These are phyloP conservation scores for Eubucco bourcierii DNA, from an alignment of 2,113 vertebrate species.

Conservation along the genomic window DNA sequence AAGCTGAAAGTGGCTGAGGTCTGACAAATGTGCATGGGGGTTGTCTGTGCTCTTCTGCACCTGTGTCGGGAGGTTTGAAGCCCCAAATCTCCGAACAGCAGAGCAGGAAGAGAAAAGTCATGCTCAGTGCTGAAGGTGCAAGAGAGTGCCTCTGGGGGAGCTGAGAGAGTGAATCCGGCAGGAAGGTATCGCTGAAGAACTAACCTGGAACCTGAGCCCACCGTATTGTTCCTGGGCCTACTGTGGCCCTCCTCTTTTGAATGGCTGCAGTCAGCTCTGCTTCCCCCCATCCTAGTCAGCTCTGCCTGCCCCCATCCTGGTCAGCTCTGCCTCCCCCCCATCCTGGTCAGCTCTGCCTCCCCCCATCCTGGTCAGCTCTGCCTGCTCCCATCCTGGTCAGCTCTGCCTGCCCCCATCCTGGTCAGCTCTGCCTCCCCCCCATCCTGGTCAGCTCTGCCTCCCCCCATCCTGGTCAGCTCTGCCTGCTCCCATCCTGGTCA, in stretches of 20 bases:
- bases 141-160: neutral
- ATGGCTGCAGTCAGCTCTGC: neutral
- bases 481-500: neutral
- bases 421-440: neutral
- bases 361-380: neutral
- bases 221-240: neutral
- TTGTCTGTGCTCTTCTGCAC: neutral
- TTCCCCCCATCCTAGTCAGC: neutral
- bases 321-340: neutral
- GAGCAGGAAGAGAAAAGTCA: neutral
- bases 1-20: neutral
- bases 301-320: neutral
- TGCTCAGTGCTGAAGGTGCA: fast-evolving
- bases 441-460: neutral
- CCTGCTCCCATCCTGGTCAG: neutral
- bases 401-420: neutral
- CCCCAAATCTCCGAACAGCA: neutral
- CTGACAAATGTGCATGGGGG: fast-evolving
- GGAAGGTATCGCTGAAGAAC: neutral
- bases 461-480: neutral
- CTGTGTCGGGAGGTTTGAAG: neutral
- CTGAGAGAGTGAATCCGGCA: neutral
- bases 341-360: neutral
- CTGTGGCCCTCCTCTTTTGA: neutral
- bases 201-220: neutral